Base-by-base conservation (phyloP, 2,797 vertebrate species). In the Acipenser transmontanus region DNA sequence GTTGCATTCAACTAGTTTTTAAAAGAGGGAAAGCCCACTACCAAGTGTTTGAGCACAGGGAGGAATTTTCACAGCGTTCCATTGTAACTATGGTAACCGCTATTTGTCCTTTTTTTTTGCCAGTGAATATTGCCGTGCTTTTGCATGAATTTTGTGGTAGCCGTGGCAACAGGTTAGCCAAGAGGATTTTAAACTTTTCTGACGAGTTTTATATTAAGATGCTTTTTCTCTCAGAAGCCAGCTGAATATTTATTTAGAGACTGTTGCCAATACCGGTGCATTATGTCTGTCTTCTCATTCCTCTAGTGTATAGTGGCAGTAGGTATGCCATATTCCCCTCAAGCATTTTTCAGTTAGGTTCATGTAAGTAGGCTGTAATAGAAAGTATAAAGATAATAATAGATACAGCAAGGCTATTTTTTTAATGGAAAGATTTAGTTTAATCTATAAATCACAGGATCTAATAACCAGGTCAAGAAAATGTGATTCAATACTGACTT, bases 91-190 rank as follows among this genome's bases (percentile, higher is more conserved):
- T 78, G 73, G 75, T 70, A 73, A 77, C 77, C 70, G 70, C 66
- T 77, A 73, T 74, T 75, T 74, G 67, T 72, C 62, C 50, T 76
- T 73, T 70, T 54, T 68, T 71, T 73, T 76, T 73, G 71, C 71
- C 73, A 73, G 71, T 70, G 71, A 68, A 72, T 76, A 72, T 77
- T 78, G 74, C 73, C 77, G 77, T 71, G 67, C 74, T 75, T 77
- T 77, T 74, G 68, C 69, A 70, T 75, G 71, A 71, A 78, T 73
- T 74, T 74, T 63, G 66, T 69, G 1, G 76, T 77, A 74, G 68
- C 78, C 72, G 71, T 79, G 72, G 76, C 65, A 73, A 78, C 73
- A 71, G 59, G 69, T 73, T 78, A 56, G 68, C 68, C 61, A 71
- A 51, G 61, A 73, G 72, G 63, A 70, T 73, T 72, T 76, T 66